Base-by-base conservation (phyloP, 30 jellyfish, hydroid and myxozoan species). In the Clytia hemisphaerica region DNA sequence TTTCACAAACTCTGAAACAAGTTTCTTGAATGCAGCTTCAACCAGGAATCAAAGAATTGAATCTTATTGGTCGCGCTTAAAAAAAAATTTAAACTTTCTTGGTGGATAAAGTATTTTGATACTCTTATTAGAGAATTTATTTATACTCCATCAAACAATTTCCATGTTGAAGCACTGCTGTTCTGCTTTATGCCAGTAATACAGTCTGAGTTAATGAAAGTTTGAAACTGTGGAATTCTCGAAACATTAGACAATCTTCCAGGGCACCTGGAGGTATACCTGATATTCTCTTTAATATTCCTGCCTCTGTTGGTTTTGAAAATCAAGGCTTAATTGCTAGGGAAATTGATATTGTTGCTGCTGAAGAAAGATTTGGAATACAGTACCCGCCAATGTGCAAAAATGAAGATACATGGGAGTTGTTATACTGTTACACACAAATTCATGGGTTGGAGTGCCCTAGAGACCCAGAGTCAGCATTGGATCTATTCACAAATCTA, bases 211-310 rank as follows among this genome's bases (percentile, higher is more conserved):
- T 19, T 66, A 50, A 33, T 50, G 32, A 33, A 50, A 33, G n/a
- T n/a, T n/a, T n/a, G n/a, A n/a, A n/a, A n/a, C n/a, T 50, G 19
- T 50, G 64, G 64, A 50, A 50, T 50, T 50, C 64, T 50, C 64
- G 64, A 50, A 50, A 50, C 25, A 33, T 50, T n/a, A 50, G 78
- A 44, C 78, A 66, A 37, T 66, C 78, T 7, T 70, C 78, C 33
- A 21, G 40, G 36, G 44, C 73, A 37, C 77, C 77, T 37, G 77
- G 77, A 32, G 77, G 77, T 29, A 63, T 31, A 37, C 72, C 77
- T 42, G 77, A 25, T 37, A n/a, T 63, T 15, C 77, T 5, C 44
- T 33, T 66, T 45, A 38, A 57, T 57, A 16, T 66, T 22, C 78
- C 78, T 26, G n/a, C 9, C 24, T 25, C 61, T 22, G 33, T 66